Evolutionary conservation across 2,113 vertebrate genomes (phyloP), one percentile per base, ranked within the genome.

Genomic region (Megaceryle maxima): DNA sequence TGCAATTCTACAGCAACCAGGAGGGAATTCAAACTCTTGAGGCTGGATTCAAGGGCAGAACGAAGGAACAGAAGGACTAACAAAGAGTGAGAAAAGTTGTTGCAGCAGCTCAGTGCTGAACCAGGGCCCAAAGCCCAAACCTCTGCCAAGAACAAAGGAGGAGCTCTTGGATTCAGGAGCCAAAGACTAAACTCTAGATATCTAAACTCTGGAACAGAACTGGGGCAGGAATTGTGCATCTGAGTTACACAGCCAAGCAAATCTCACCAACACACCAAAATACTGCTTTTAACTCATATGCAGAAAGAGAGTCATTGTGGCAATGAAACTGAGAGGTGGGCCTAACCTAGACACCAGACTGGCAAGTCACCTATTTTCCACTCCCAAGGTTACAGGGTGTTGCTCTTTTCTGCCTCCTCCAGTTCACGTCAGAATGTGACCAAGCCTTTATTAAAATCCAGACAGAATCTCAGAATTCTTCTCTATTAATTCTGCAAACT

Each of bases 21-120:
- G 60, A 56, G 84, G 57, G 77, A 91, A 93, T 78, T 91, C 57
- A 60, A 82, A 83, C 66, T n/a, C 43, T 14, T 9, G 73, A 87
- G 66, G 41, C 35, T 84, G 83, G 57, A 93, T 68, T 78, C 89
- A 95, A 96, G 94, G 92, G 85, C 63, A 90, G 72, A 90, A 63
- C 0, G 64, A 95, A 48, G 78, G 59, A 88, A 55, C 60, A 62
- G 83, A 46, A 94, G 80, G 62, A 92, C 68, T 88, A 75, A 81
- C 35, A 67, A 79, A 56, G 64, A 84, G 29, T 70, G 44, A 69
- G 73, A 57, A 87, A 81, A 94, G 63, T 76, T 67, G 11, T 41
- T 69, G 87, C 13, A 55, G 50, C 75, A 88, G 82, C 79, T n/a
- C 83, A 95, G 77, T 2, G 43, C 53, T 81, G 88, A 95, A 86